Evolutionary conservation across 2,797 vertebrate genomes (phyloP), one percentile per base, ranked within the genome.

Genomic region (Sylvilagus floridanus): DNA sequence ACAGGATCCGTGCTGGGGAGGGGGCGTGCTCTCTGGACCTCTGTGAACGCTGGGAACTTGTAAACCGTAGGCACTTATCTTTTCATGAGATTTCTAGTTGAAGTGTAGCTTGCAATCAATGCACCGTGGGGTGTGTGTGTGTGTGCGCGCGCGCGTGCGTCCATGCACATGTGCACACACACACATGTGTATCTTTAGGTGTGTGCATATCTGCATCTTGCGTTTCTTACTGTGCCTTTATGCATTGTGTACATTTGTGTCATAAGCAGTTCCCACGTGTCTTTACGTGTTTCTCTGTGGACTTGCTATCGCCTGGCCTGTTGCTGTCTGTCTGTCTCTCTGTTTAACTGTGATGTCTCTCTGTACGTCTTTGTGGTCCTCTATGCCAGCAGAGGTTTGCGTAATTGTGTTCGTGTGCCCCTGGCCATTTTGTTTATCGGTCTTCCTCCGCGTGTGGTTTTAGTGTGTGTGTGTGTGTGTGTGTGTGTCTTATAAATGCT

Each of bases 71-170:
- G 84, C 42, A 37, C 54, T 94, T 93, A 86, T 71, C 88, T 96
- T 79, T 88, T 84, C 68, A 19, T 16, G 19, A 57, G 82, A 83
- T 93, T 97, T 96, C 94, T 78, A 66, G 95, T 96, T n/a, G 69
- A 88, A 95, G 81, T 94, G 95, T 71, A 88, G 93, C 83, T 95
- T 97, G 87, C 65, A 35, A 52, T 76, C 32, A 22, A 12, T 32
- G 52, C 22, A 19, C 7, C 10, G 3, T 35, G 52, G 26, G 69
- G 65, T 8, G 9, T 14, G 16, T 3, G 2, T 37, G 12, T 22
- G 16, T 52, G 42, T 12, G 8, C 66, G 21, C 5, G 21, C 5
- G 4, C 32, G 24, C 1, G 21, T 9, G 3, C 0, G 1, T 22
- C 32, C 4, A 0, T 4, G 11, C 21, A 13, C 13, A 10, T 14